phyloP scores from a whole-genome alignment of 2,113 vertebrate species.

The Xyliphius kryptos region DNA sequence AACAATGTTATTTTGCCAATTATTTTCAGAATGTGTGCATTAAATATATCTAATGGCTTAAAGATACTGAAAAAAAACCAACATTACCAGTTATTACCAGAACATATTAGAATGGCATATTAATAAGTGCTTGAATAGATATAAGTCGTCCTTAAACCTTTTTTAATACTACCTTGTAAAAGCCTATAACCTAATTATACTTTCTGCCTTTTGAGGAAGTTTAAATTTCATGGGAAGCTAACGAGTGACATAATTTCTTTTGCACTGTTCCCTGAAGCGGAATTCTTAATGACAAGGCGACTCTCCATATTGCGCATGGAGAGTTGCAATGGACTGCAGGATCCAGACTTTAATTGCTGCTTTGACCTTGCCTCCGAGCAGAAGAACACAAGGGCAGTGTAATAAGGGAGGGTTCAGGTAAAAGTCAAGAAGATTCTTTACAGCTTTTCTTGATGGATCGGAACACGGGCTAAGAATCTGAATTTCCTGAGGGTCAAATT shows the following conservation, averaged over 20 bases:
- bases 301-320: neutral
- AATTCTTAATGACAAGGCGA: neutral
- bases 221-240: neutral
- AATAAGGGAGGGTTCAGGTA: constrained; percentile 54
- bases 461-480: neutral
- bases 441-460: constrained; percentile 7
- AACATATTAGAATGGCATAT: too few relatives aligned
- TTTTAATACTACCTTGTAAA: too few relatives aligned
- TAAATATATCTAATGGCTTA: too few relatives aligned
- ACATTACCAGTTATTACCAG: too few relatives aligned
- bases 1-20: too few relatives aligned
- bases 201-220: neutral
- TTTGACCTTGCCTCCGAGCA: constrained; percentile 45
- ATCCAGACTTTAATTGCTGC: constrained; percentile 32
- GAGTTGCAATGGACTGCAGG: constrained; percentile 37
- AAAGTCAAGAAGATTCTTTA: constrained; percentile 45
- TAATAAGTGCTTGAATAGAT: too few relatives aligned
- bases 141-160: too few relatives aligned
- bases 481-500: neutral
- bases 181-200: too few relatives aligned
- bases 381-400: constrained; percentile 45
- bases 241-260: neutral
- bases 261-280: neutral
- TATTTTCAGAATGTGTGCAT: too few relatives aligned
- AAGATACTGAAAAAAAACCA: too few relatives aligned